Conservation (phyloP, 35 echinoderm and acorn worm genomes). For the Stichopus chloronotus region DNA sequence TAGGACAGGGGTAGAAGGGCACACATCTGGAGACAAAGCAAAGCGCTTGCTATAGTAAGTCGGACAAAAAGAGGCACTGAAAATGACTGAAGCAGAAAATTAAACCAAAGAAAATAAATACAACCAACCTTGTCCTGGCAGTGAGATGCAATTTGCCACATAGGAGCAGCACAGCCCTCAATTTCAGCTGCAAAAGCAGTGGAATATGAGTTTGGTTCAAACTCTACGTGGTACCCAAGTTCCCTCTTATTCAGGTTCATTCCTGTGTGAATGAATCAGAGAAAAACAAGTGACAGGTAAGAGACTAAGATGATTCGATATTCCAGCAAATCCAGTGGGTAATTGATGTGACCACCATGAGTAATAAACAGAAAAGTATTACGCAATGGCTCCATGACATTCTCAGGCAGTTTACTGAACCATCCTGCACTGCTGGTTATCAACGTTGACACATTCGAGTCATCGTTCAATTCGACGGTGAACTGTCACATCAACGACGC, state of each 20-base stretch:
- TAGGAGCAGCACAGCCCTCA: slow-evolving; percentile 93
- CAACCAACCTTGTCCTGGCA: slow-evolving; percentile 75
- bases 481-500: no score
- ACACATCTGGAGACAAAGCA: neutral
- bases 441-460: no score
- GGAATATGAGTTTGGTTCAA: slow-evolving; percentile 84
- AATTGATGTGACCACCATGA: neutral
- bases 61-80: neutral
- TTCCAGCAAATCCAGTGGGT: neutral
- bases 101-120: neutral
- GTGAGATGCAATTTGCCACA: slow-evolving; percentile 93
- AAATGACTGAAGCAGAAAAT: neutral
- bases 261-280: slow-evolving; percentile 53
- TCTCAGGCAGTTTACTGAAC: no score
- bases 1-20: neutral
- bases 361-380: neutral
- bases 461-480: no score
- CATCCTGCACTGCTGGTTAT: no score
- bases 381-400: no score
- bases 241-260: slow-evolving; percentile 96
- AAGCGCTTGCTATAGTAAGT: neutral
- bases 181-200: slow-evolving; percentile 89
- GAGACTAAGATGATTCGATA: neutral
- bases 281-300: neutral
- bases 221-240: slow-evolving; percentile 84